These are phyloP conservation scores for Adrianichthys oophorus DNA, from an alignment of 2,797 vertebrate genomes.

Conservation along the genomic window DNA sequence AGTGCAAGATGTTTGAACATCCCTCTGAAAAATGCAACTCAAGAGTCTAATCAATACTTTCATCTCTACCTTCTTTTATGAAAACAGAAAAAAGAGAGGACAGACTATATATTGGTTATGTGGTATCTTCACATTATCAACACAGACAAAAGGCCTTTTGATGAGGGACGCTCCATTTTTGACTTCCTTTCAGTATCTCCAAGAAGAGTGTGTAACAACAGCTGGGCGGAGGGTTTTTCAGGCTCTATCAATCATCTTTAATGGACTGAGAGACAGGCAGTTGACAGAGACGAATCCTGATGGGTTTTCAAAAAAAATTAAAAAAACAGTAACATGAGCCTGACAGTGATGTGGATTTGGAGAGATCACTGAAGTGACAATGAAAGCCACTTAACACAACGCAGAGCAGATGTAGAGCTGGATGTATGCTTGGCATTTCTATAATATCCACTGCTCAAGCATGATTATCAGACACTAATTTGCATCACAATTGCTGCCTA, in stretches of 20 bases:
- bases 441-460: conserved; percentile 42
- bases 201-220: conserved; percentile 74
- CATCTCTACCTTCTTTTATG: conserved; percentile 42
- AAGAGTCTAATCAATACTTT: conserved; percentile 5
- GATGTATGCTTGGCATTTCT: conserved; percentile 42
- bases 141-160: conserved; percentile 67
- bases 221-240: conserved; percentile 75
- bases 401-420: conserved; percentile 33
- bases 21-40: conserved; percentile 20
- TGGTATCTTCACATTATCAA: conserved; percentile 44
- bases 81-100: not conserved
- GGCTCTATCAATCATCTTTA: conserved; percentile 82
- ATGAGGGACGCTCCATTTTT: conserved; percentile 61
- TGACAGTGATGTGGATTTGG: conserved; percentile 71
- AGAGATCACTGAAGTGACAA: conserved; percentile 56
- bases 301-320: conserved; percentile 64
- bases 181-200: conserved; percentile 64
- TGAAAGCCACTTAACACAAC: conserved; percentile 65
- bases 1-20: conserved; percentile 20
- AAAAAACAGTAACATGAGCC: conserved; percentile 65
- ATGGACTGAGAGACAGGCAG: conserved; percentile 78
- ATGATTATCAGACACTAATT: conserved; percentile 50
- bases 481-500: conserved; percentile 56
- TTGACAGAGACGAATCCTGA: conserved; percentile 80
- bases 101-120: conserved; percentile 22